Percentiles rank a stretch among this genome's conserved stretches.
Evolutionary conservation across 1,140 invertebrate genomes (phyloP).

Genomic region (Cydia pomonella): DNA sequence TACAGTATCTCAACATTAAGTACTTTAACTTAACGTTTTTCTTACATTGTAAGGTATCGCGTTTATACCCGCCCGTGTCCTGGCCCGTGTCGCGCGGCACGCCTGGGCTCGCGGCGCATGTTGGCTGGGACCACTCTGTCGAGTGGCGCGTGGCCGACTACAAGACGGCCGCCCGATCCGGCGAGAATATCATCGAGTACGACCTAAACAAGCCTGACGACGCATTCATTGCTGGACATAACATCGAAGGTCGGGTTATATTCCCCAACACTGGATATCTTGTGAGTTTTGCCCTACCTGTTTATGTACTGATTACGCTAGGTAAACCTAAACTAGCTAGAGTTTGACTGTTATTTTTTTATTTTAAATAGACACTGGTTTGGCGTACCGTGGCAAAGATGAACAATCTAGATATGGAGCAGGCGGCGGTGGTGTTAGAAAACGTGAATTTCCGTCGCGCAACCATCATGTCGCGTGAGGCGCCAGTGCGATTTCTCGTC

Average conservation of each 20-base stretch:
- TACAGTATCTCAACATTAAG: no score
- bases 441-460: constrained; percentile 94
- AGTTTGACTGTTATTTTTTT: no score
- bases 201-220: constrained; percentile 89
- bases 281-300: no score
- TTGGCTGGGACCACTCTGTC: constrained; percentile 95
- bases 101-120: constrained; percentile 90
- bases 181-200: constrained; percentile 89
- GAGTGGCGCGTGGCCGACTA: constrained; percentile 90
- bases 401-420: constrained; percentile 87
- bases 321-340: no score
- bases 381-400: constrained; percentile 97
- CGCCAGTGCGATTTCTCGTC: constrained; percentile 92
- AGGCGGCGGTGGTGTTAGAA: constrained; percentile 92
- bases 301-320: no score
- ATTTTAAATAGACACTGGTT: constrained; percentile 84
- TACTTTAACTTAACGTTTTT: no score
- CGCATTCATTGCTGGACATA: constrained; percentile 91
- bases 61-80: constrained; percentile 87
- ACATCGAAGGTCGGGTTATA: constrained; percentile 96
- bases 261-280: constrained; percentile 98
- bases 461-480: constrained; percentile 93
- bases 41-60: constrained; percentile 70
- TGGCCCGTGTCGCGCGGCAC: constrained; percentile 95
- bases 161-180: constrained; percentile 78